Percentiles rank a stretch among this genome's conserved stretches.
phyloP scores from a whole-genome alignment of 2,113 vertebrate species.

The Cochlearius cochlearius region DNA sequence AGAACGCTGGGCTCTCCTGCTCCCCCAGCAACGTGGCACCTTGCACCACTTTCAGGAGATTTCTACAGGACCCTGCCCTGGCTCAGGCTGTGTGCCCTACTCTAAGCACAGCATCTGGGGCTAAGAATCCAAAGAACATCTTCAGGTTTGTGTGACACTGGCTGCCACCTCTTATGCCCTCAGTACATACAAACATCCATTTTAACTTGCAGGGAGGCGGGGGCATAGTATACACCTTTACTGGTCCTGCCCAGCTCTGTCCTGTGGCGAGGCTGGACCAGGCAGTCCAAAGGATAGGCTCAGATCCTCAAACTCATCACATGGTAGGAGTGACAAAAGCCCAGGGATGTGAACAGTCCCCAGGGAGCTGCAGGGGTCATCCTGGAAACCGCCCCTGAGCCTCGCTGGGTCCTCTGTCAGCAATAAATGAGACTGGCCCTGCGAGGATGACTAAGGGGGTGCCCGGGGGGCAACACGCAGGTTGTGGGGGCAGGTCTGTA shows the following conservation, averaged over 20 bases:
- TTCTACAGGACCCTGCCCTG: not conserved
- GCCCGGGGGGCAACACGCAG: fast-evolving
- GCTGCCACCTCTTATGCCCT: not conserved
- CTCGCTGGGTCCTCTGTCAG: not conserved
- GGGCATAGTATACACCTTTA: fast-evolving
- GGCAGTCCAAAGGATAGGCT: not conserved
- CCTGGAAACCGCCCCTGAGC: no score
- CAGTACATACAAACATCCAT: fast-evolving
- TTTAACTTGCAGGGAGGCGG: not conserved
- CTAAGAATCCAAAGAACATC: fast-evolving
- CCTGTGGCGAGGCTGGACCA: not conserved
- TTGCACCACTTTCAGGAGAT: fast-evolving
- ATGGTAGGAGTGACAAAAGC: not conserved
- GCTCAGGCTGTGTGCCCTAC: not conserved
- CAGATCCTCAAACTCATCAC: not conserved
- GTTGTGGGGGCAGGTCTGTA: not conserved
- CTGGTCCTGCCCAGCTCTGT: not conserved
- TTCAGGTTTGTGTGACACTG: not conserved
- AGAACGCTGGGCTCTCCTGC: not conserved
- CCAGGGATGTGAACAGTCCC: not conserved
- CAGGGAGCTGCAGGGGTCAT: not conserved
- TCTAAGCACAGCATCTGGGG: not conserved
- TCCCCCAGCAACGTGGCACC: fast-evolving
- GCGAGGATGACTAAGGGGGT: not conserved
- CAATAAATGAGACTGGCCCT: fast-evolving